Conservation (phyloP, 2,797 vertebrate genomes). For the Bryconaethiops microstoma region DNA sequence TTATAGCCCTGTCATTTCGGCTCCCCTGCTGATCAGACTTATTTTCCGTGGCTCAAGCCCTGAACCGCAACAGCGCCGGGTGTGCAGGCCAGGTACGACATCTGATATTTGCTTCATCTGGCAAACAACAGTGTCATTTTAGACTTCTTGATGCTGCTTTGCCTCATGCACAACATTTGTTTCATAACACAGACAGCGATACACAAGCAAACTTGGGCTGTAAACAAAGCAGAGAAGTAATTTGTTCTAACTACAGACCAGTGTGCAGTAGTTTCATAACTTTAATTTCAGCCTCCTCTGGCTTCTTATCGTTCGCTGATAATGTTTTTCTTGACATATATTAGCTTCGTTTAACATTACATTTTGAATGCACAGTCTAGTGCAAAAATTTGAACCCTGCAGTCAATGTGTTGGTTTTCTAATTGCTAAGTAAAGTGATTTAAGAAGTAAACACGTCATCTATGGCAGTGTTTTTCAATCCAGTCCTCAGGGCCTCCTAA, state of each 20-base stretch:
- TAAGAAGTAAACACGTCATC: too few relatives aligned
- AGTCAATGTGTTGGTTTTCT: too few relatives aligned
- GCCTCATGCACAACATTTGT: background rate
- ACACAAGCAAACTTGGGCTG: background rate
- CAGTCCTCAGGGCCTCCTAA: too few relatives aligned
- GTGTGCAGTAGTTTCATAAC: background rate
- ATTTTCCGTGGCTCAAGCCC: constrained; percentile 11
- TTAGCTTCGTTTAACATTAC: background rate
- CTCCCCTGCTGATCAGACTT: background rate
- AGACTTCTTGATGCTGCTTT: constrained; percentile 4
- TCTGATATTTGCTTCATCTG: constrained; percentile 29
- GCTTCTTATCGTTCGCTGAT: background rate
- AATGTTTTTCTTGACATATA: background rate
- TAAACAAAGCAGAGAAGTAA: background rate
- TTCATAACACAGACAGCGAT: background rate
- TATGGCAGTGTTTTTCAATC: too few relatives aligned
- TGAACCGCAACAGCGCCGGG: constrained; percentile 15
- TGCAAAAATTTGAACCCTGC: background rate
- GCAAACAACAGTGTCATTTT: constrained; percentile 1
- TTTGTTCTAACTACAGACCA: background rate
- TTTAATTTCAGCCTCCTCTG: background rate
- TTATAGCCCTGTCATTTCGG: constrained; percentile 7
- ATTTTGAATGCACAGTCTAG: too few relatives aligned
- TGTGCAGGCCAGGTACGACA: background rate
- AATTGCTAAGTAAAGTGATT: too few relatives aligned